Evolutionary conservation across 2,888 invertebrate species (phyloP), one percentile per base, ranked within the genome.

Genomic region (Heteromurus nitidus): DNA sequence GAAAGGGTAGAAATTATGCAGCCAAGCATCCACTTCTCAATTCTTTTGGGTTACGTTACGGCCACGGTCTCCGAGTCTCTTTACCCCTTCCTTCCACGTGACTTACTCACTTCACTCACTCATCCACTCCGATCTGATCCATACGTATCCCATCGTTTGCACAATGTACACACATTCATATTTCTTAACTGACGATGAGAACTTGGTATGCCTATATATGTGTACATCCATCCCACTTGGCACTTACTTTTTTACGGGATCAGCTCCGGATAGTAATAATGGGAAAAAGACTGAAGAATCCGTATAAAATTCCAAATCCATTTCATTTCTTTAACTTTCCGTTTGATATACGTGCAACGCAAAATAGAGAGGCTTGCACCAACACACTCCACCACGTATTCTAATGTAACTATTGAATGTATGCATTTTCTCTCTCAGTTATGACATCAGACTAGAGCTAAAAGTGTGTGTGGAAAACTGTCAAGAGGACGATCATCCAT

Each of bases 401-500:
- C n/a, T n/a, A n/a, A n/a, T n/a, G n/a, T n/a, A n/a, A n/a, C n/a
- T n/a, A n/a, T n/a, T n/a, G n/a, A n/a, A n/a, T n/a, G n/a, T 11
- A 16, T 53, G 31, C 74, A 30, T 68, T 58, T 68, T 75, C 67
- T 68, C n/a, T 68, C 68, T 68, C 68, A 76, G 75, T 76, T 65
- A 76, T 60, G 68, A 60, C 60, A 30, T 67, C 53, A 62, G n/a
- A n/a, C n/a, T n/a, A n/a, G n/a, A n/a, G n/a, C n/a, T n/a, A n/a
- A n/a, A n/a, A n/a, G n/a, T n/a, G 50, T 70, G 42, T 58, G 42
- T 53, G 53, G 47, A 70, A 50, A 65, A 64, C 72, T 79, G 79
- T 79, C 79, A 79, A 65, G 65, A 72, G 72, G 65, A 79, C 65
- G 79, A 79, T 79, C 79, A 79, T 65, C 69, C 79, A 72, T 79